Conservation (phyloP, 2,888 invertebrate genomes). For the Luffia ferchaultella region DNA sequence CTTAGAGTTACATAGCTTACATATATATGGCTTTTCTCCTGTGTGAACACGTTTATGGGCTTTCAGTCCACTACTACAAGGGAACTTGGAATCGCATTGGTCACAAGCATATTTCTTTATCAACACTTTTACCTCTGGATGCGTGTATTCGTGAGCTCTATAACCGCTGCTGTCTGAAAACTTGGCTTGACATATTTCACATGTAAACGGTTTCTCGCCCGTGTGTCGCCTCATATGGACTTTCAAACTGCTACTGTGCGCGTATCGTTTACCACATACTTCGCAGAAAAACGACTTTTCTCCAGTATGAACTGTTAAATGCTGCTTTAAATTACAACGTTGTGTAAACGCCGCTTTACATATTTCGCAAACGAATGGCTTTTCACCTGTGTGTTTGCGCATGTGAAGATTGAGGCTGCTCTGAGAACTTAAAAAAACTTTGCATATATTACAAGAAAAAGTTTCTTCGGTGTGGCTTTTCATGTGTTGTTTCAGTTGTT, state of each 20-base stretch:
- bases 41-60: conserved; percentile 3
- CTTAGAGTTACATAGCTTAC: background rate
- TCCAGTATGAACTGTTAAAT: conserved; percentile 4
- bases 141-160: background rate
- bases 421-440: background rate
- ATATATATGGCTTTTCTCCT: background rate
- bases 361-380: conserved; percentile 2
- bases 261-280: conserved; percentile 1
- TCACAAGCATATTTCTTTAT: conserved; percentile 3
- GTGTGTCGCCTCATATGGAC: conserved; percentile 3
- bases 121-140: background rate
- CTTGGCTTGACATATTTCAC: background rate
- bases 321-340: conserved; percentile 1
- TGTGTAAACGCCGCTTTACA: conserved; percentile 1
- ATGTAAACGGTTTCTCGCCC: conserved; percentile 1
- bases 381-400: background rate
- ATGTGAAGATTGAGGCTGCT: background rate
- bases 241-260: background rate
- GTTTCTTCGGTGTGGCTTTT: background rate
- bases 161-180: conserved; percentile 1
- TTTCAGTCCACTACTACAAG: conserved; percentile 3
- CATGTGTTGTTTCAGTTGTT: conserved; percentile 1
- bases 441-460: background rate
- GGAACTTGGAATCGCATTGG: conserved; percentile 1
- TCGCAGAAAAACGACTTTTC: conserved; percentile 1